phyloP scores from a whole-genome alignment of 53 echinoderm and acorn worm species.

The Antedon mediterranea region DNA sequence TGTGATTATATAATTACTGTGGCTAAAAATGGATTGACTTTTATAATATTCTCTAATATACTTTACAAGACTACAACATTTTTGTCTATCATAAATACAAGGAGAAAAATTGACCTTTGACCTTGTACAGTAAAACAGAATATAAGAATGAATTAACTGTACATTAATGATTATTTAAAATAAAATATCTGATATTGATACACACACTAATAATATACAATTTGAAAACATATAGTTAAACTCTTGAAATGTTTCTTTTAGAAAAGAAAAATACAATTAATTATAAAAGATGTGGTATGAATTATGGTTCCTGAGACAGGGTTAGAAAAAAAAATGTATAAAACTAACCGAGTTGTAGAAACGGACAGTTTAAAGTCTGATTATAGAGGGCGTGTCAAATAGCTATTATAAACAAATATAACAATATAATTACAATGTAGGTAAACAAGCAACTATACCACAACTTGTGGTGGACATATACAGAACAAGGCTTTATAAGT shows the following conservation, averaged over 20 bases:
- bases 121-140: not conserved
- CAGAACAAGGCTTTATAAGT: no score
- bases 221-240: not conserved
- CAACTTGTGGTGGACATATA: no score
- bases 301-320: not conserved
- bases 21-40: not conserved
- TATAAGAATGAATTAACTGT: not conserved
- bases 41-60: not conserved
- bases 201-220: not conserved
- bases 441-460: no score
- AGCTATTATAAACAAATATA: no score
- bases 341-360: no score
- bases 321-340: not conserved
- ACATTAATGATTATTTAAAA: not conserved
- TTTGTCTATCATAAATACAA: not conserved
- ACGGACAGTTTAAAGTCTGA: no score
- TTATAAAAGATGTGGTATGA: not conserved
- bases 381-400: no score
- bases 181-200: not conserved
- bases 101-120: not conserved
- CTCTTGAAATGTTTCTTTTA: not conserved
- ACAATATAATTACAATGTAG: no score
- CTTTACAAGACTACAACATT: not conserved
- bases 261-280: not conserved
- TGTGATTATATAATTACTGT: not conserved